Percentiles rank a stretch among this genome's conserved stretches.
phyloP scores from a whole-genome alignment of 2,113 vertebrate genomes.

The Motacilla tschutschensis region DNA sequence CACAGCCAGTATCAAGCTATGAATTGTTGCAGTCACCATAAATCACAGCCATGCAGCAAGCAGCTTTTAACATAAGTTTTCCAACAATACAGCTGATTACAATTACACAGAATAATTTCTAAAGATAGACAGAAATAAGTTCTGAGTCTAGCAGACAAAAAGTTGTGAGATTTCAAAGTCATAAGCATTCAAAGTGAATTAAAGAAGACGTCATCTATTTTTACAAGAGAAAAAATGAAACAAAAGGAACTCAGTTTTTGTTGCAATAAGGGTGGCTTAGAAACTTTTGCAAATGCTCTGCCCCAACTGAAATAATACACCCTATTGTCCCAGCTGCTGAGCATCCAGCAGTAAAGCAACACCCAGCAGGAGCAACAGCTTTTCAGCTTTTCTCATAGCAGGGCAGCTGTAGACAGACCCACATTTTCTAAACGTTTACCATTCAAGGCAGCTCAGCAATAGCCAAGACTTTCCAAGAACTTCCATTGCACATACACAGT shows the following conservation, averaged over 20 bases:
- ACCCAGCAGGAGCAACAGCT: not conserved
- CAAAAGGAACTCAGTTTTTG: constrained; percentile 17
- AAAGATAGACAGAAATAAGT: not conserved
- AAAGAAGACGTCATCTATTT: not conserved
- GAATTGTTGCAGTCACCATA: not conserved
- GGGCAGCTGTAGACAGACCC: not conserved
- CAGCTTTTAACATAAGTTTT: not conserved
- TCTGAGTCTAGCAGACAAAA: not conserved
- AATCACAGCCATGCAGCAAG: constrained; percentile 10
- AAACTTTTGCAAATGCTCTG: constrained; percentile 29
- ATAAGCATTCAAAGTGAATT: not conserved
- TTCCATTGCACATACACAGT: not conserved
- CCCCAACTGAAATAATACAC: constrained; percentile 31
- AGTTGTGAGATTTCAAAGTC: not conserved
- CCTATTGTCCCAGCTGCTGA: constrained; percentile 23
- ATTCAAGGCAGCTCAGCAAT: not conserved
- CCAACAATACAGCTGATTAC: constrained; percentile 6
- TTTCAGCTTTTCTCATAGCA: constrained; percentile 36
- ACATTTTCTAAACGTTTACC: constrained; percentile 7
- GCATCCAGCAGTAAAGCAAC: constrained; percentile 5
- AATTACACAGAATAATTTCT: not conserved
- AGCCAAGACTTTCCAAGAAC: not conserved
- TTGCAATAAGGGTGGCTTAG: constrained; percentile 9
- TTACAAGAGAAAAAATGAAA: not conserved
- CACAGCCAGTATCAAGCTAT: not conserved